Conservation (phyloP, 2,888 invertebrate genomes). For the Furcula furcula region DNA sequence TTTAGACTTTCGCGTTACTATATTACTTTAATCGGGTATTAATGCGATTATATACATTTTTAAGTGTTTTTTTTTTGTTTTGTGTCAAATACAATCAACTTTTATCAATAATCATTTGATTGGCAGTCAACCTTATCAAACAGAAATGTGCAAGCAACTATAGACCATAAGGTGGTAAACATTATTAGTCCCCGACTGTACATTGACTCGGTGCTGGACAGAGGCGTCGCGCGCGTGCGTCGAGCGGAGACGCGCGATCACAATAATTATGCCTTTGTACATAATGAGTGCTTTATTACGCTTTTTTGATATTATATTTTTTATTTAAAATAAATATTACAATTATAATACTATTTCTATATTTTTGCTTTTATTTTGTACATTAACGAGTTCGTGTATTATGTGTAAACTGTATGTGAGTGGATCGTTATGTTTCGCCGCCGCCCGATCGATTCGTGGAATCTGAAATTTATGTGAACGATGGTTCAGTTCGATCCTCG, state of each 20-base stretch:
- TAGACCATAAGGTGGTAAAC: too few relatives aligned
- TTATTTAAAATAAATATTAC: conserved; percentile 45
- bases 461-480: too few relatives aligned
- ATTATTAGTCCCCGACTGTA: too few relatives aligned
- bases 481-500: background rate
- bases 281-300: conserved; percentile 75
- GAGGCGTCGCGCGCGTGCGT: background rate
- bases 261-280: conserved; percentile 47
- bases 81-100: too few relatives aligned
- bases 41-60: too few relatives aligned
- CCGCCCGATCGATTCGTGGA: conserved; percentile 1
- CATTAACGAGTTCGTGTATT: conserved; percentile 26
- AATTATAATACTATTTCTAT: conserved; percentile 45
- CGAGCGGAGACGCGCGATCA: conserved; percentile 6
- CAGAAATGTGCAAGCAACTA: too few relatives aligned
- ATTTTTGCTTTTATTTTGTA: conserved; percentile 53
- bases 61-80: too few relatives aligned
- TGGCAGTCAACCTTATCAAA: too few relatives aligned
- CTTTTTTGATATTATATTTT: conserved; percentile 68
- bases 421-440: conserved; percentile 11
- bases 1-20: too few relatives aligned
- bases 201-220: too few relatives aligned
- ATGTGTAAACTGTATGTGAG: conserved; percentile 17
- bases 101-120: too few relatives aligned
- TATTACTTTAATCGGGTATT: too few relatives aligned